Evolutionary conservation across 2,888 invertebrate genomes (phyloP).

Genomic region (Drosophila emarginata): DNA sequence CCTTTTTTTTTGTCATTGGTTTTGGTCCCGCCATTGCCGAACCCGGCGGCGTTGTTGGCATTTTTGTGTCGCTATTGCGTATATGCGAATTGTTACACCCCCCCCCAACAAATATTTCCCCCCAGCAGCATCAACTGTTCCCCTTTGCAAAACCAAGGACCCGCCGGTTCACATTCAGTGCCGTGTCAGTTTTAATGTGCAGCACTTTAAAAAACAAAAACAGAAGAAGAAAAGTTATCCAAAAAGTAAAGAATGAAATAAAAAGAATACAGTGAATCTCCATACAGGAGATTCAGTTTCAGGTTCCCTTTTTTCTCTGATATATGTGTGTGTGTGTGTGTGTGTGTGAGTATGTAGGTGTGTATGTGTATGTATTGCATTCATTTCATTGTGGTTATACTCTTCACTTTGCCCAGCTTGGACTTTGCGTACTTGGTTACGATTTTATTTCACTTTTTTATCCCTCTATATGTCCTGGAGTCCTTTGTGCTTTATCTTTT

Average conservation of each 20-base stretch:
- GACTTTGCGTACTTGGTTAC: constrained; percentile 54
- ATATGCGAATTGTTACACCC: not conserved
- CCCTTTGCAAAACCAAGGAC: not conserved
- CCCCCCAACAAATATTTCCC: not conserved
- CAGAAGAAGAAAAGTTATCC: not conserved
- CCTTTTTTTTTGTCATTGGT: constrained; percentile 21
- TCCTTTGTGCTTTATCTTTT: constrained; percentile 51
- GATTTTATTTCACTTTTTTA: constrained; percentile 52
- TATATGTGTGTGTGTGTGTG: not conserved
- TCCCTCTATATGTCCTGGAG: constrained; percentile 23
- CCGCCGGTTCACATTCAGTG: constrained; percentile 8
- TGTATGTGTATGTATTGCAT: constrained; percentile 45
- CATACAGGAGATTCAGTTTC: constrained; percentile 10
- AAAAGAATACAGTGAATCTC: constrained; percentile 7
- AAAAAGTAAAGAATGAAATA: not conserved
- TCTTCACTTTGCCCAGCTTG: constrained; percentile 35
- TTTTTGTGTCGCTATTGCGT: constrained; percentile 49
- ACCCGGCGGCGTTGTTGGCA: constrained; percentile 49
- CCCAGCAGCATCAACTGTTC: no score
- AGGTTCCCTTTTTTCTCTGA: constrained; percentile 12
- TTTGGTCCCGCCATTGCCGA: constrained; percentile 13
- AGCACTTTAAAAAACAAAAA: constrained; percentile 26
- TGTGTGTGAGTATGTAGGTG: not conserved
- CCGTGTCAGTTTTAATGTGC: constrained; percentile 41
- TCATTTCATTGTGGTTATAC: constrained; percentile 70